Conservation (phyloP, 2,113 vertebrate genomes). For the Mormyrus lacerda region DNA sequence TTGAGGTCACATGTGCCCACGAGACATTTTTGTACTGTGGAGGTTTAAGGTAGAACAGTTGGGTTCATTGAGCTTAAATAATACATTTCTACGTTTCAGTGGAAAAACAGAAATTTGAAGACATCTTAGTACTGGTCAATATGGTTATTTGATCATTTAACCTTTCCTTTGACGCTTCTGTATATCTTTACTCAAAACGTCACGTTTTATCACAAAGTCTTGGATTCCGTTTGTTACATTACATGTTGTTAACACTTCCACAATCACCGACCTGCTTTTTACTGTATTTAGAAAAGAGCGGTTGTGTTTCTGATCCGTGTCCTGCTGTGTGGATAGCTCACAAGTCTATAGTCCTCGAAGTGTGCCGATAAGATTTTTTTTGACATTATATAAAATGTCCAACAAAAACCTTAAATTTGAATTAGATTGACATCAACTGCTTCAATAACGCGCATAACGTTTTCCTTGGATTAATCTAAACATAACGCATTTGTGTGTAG, state of each 20-base stretch:
- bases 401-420: not conserved
- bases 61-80: slow-evolving; percentile 6
- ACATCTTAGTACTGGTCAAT: not conserved
- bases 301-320: not conserved
- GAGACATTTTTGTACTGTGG: slow-evolving; percentile 32
- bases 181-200: not conserved
- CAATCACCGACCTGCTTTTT: not conserved
- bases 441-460: not conserved
- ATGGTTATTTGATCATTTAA: not conserved
- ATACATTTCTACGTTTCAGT: not conserved
- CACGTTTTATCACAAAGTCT: not conserved
- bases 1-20: slow-evolving; percentile 29
- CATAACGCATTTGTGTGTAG: not conserved
- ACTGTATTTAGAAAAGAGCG: not conserved
- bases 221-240: not conserved
- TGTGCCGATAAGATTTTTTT: not conserved
- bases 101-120: not conserved
- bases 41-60: slow-evolving; percentile 20
- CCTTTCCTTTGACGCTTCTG: not conserved
- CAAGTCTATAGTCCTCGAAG: not conserved
- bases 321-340: not conserved
- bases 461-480: not conserved
- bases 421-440: not conserved
- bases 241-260: not conserved
- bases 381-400: not conserved